These are phyloP conservation scores for Cylloceria caligata DNA, from an alignment of 2,888 invertebrate species.

Conservation along the genomic window DNA sequence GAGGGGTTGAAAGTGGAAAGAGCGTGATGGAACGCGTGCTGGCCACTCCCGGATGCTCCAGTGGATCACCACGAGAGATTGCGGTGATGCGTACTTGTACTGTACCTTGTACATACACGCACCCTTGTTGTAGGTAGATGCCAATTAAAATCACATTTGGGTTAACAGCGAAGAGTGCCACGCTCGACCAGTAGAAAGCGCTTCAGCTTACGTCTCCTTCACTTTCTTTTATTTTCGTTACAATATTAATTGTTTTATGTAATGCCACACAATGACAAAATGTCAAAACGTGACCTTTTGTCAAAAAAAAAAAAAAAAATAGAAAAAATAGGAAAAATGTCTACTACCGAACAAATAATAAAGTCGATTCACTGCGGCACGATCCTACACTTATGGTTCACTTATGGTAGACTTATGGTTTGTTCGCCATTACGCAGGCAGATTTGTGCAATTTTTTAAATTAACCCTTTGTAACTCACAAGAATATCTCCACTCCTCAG, in stretches of 20 bases:
- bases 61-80: conserved; percentile 21
- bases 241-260: background rate
- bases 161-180: background rate
- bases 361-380: no score
- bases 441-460: no score
- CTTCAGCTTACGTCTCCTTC: background rate
- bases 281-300: background rate
- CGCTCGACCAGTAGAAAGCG: background rate
- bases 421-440: no score
- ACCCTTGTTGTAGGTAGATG: conserved; percentile 27
- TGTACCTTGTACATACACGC: conserved; percentile 3
- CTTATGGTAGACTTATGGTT: no score
- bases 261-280: no score
- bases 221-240: background rate
- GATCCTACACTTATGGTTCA: no score
- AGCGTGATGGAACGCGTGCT: conserved; percentile 33
- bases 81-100: conserved; percentile 5
- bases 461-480: no score
- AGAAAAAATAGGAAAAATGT: no score
- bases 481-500: no score
- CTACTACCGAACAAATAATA: no score
- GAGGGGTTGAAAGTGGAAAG: background rate
- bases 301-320: no score
- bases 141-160: conserved; percentile 49
- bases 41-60: conserved; percentile 24